Conservation (phyloP, 2,113 vertebrate species). For the Nothobranchius furzeri region DNA sequence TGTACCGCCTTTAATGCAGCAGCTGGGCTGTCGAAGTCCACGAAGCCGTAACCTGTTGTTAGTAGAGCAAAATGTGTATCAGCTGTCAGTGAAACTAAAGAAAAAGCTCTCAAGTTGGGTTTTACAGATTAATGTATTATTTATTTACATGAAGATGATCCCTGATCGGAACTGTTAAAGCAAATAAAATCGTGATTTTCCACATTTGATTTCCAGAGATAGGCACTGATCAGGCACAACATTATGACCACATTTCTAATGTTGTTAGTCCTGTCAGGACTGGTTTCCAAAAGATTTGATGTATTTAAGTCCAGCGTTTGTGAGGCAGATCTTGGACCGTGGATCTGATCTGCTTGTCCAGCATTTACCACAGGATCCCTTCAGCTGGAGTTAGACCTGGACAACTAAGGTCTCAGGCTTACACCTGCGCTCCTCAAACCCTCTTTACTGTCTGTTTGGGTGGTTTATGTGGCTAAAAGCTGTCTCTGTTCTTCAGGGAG, state of each 20-base stretch:
- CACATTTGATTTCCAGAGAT: background rate
- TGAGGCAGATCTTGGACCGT: background rate
- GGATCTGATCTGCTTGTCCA: background rate
- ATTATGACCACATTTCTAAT: background rate
- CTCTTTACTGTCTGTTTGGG: too few species aligned
- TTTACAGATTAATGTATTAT: background rate
- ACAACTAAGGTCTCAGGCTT: too few species aligned
- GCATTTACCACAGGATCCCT: background rate
- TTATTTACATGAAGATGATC: too few species aligned
- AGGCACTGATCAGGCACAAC: too few species aligned
- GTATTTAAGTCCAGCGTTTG: background rate
- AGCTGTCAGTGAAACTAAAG: constrained; percentile 3
- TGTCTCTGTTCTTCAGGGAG: too few species aligned
- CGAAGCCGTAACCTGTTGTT: constrained; percentile 94
- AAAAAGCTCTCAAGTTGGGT: background rate
- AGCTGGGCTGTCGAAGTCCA: constrained; percentile 97
- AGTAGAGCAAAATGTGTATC: constrained; percentile 42
- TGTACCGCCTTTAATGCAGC: constrained; percentile 97
- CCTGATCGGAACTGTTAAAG: too few species aligned
- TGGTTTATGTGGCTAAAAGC: too few species aligned
- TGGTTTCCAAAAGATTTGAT: too few species aligned
- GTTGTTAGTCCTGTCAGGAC: background rate
- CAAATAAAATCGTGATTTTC: too few species aligned
- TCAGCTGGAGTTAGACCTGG: too few species aligned
- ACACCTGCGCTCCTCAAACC: too few species aligned